phyloP scores from a whole-genome alignment of 2,888 invertebrate genomes.

The Patella caerulea region DNA sequence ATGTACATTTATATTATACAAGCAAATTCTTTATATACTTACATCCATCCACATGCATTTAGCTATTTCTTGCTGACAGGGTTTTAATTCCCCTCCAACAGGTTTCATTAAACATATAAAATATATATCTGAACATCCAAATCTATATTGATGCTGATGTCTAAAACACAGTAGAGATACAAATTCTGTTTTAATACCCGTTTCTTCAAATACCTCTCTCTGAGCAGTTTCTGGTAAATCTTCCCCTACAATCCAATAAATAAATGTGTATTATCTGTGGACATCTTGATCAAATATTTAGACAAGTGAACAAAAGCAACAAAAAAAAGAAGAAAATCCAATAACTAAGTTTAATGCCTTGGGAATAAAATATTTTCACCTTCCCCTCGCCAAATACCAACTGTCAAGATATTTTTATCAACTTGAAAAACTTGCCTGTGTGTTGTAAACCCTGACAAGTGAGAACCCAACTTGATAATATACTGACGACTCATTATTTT shows the following conservation, averaged over 20 bases:
- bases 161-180: constrained; percentile 83
- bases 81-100: constrained; percentile 76
- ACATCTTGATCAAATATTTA: too few species aligned
- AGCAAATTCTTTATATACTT: constrained; percentile 18
- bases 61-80: constrained; percentile 84
- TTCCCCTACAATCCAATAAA: constrained; percentile 77
- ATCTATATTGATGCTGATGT: constrained; percentile 83
- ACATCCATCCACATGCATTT: constrained; percentile 85
- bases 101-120: constrained; percentile 82
- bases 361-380: too few species aligned
- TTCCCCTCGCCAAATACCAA: too few species aligned
- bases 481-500: too few species aligned
- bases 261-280: too few species aligned
- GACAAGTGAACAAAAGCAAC: neutral
- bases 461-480: too few species aligned
- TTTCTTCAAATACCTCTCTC: constrained; percentile 92
- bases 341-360: too few species aligned
- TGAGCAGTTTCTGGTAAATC: constrained; percentile 85
- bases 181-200: constrained; percentile 84
- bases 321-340: neutral
- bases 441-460: too few species aligned
- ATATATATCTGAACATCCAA: constrained; percentile 90
- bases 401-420: too few species aligned
- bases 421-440: too few species aligned
- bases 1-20: too few species aligned